Evolutionary conservation across 2,797 vertebrate genomes (phyloP), one percentile per base, ranked within the genome.

Genomic region (Typhlichthys subterraneus): DNA sequence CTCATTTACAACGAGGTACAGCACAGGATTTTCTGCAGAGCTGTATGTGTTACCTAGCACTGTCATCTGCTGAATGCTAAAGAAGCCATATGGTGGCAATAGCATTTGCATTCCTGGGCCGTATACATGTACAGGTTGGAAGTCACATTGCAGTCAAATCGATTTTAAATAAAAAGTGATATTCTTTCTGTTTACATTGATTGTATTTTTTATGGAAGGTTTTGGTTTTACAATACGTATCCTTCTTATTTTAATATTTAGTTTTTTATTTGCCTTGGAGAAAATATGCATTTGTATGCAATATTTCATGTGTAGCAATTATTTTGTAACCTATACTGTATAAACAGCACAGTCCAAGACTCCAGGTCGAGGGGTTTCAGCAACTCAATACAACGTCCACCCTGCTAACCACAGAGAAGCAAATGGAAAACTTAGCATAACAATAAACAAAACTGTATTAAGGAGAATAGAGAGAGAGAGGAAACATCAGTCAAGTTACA

Each of bases 21-120:
- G 53, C 48, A 48, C 45, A 42, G 12, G 31, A 13, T 13, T 9
- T n/a, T 52, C 47, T 10, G 19, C 45, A 59, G 11, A 42, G 31
- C 46, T 46, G 12, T 47, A 7, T 46, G 14, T 58, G 42, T 46
- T 23, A 1, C 17, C 10, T 57, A 9, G 45, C 17, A 51, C 3
- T 47, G n/a, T 59, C 46, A 11, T 59, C 47, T 50, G n/a, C 5
- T 59, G 19, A 57, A 45, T 45, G 45, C 23, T 47, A 12, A 59
- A 46, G 17, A 5, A 31, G n/a, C 55, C 55, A 42, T 58, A 19
- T 47, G 42, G 15, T 2, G 11, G 1, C 29, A 42, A 10, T 13
- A 19, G 13, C 4, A 7, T 45, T 57, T 23, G 45, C 45, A 12
- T 47, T 58, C 12, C 19, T 38, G 5, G 33, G 19, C 15, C 3